Conservation (phyloP, 2,113 vertebrate genomes). For the Gambusia holbrooki region DNA sequence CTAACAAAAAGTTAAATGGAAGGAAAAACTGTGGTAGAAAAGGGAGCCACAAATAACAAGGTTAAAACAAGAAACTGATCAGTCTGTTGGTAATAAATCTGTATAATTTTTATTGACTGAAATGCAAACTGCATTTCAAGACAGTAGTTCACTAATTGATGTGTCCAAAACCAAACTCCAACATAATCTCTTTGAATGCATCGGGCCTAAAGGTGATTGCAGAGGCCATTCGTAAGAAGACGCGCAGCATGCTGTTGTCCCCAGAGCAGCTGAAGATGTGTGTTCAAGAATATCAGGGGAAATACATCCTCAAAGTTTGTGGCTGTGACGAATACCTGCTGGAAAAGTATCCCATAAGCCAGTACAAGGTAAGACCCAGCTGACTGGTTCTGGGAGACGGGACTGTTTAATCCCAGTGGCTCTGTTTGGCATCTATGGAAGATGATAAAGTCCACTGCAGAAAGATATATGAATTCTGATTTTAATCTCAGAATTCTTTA, state of each 20-base stretch:
- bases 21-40: too few relatives aligned
- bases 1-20: too few relatives aligned
- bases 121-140: too few relatives aligned
- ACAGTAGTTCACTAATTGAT: not conserved
- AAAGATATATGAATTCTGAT: too few relatives aligned
- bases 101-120: not conserved
- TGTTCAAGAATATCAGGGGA: slow-evolving; percentile 97
- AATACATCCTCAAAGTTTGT: slow-evolving; percentile 98
- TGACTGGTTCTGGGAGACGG: not conserved
- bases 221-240: slow-evolving; percentile 98
- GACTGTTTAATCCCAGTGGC: slow-evolving; percentile 17
- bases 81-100: too few relatives aligned
- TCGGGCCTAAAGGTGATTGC: slow-evolving; percentile 85
- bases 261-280: slow-evolving; percentile 97
- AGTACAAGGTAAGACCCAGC: slow-evolving; percentile 89
- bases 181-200: not conserved
- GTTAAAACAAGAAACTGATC: too few relatives aligned
- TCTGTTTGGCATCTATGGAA: not conserved
- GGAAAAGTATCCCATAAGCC: slow-evolving; percentile 96
- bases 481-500: too few relatives aligned
- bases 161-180: not conserved
- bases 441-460: too few relatives aligned
- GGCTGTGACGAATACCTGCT: slow-evolving; percentile 98
- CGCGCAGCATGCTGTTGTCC: slow-evolving; percentile 94
- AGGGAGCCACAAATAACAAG: too few relatives aligned